Evolutionary conservation across 2,113 vertebrate species (phyloP), one percentile per base, ranked within the genome.

Genomic region (Oostethus manadensis): DNA sequence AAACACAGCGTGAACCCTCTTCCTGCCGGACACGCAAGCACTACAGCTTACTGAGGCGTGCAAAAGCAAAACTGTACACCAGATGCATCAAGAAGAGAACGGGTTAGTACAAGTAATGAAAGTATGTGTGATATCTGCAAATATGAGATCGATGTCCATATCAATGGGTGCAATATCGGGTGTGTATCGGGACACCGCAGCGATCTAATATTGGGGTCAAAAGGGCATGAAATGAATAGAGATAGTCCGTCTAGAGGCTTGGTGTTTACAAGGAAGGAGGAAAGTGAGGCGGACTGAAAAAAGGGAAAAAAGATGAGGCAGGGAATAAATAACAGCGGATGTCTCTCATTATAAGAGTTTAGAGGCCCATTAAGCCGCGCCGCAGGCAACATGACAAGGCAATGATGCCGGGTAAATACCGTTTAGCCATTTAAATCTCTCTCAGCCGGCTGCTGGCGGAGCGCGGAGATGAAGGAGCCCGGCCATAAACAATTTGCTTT

Each of bases 271-370:
- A 55, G 53, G 35, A 21, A 55, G 53, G 35, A 55, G 35, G 35
- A 54, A 54, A 54, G 51, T 35, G 16, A 23, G 56, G 60, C 1
- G n/a, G 48, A 21, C 14, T 3, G 17, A 17, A 26, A 26, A 14
- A 33, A 51, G n/a, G n/a, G 1, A n/a, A 35, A n/a, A n/a, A 35
- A 22, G 51, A 18, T n/a, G 18, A 55, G 88, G 88, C 89, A 86
- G 86, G 90, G 90, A 90, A 90, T 96, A 97, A 97, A 97, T 96
- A 97, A 92, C 85, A 90, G 88, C 89, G 85, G 85, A 87, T 71
- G 75, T 90, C 83, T 91, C 88, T 84, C 84, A 90, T 92, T 93
- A 94, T 94, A 92, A 92, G 87, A 86, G 89, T 90, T 87, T 86
- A 80, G 77, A 86, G 83, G 79, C 78, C 88, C 86, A 92, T 95